These are phyloP conservation scores for Ochropleura leucogaster DNA, from an alignment of 2,888 invertebrate species.

Conservation along the genomic window DNA sequence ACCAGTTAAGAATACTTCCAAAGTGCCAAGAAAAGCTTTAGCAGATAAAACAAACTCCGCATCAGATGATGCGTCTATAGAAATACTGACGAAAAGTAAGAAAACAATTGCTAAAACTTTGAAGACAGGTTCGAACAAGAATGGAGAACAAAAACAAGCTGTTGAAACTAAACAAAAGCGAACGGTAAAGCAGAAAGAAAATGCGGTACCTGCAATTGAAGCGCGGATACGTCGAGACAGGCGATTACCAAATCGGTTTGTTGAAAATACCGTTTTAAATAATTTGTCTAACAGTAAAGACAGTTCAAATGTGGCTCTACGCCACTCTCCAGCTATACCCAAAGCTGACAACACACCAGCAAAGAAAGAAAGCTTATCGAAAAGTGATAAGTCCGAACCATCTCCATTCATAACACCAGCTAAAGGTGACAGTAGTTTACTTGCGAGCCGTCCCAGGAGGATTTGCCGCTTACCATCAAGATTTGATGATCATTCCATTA, in stretches of 20 bases:
- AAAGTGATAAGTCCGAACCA: constrained; percentile 36
- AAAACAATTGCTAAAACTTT: constrained; percentile 53
- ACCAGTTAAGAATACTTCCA: constrained; percentile 64
- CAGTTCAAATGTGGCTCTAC: constrained; percentile 26
- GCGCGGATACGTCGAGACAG: constrained; percentile 76
- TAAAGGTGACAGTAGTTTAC: constrained; percentile 72
- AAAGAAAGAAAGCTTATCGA: constrained; percentile 39
- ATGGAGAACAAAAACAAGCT: constrained; percentile 17
- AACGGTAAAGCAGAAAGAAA: constrained; percentile 18
- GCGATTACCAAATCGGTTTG: constrained; percentile 77
- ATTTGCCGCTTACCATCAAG: constrained; percentile 81
- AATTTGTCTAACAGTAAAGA: constrained; percentile 72
- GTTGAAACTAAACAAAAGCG: constrained; percentile 37
- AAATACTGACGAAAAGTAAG: constrained; percentile 61
- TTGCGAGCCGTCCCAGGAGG: constrained; percentile 78
- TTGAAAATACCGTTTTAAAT: constrained; percentile 71
- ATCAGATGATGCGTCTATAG: constrained; percentile 80
- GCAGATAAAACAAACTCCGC: constrained; percentile 86
- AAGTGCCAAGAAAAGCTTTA: constrained; percentile 77
- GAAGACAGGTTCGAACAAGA: constrained; percentile 26
- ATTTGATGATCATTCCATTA: constrained; percentile 82
- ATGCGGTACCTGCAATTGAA: constrained; percentile 39
- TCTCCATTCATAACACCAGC: constrained; percentile 75
- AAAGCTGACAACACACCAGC: constrained; percentile 16
- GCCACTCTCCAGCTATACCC: not conserved